Evolutionary conservation across 2,888 invertebrate genomes (phyloP), one percentile per base, ranked within the genome.

Genomic region (Stomorhina lunata): DNA sequence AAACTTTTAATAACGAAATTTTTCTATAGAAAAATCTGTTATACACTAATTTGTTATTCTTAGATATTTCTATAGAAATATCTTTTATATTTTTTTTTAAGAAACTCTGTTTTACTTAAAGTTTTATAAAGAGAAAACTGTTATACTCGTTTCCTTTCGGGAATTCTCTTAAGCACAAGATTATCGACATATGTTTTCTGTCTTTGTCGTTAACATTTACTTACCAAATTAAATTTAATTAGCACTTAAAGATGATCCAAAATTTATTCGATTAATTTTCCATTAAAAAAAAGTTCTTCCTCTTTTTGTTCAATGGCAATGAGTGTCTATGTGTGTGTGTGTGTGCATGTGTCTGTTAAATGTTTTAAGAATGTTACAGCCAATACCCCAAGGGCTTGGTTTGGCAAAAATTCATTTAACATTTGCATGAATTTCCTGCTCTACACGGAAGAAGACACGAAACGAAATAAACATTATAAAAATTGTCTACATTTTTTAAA

Each of bases 401-500:
- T 17, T 57, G 22, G 22, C 12, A 59, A n/a, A n/a, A n/a, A 68
- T 77, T 43, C 32, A 32, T 69, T 77, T 53, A 20, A 61, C 12
- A 48, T 66, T 79, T 66, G 37, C 72, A 79, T 73, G 68, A 40
- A 20, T 37, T 50, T 22, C n/a, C n/a, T n/a, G n/a, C 43, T 27
- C 63, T 15, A 63, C 37, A 20, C 34, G 65, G 43, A 66, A 68
- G 48, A 32, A 32, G 32, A 32, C 9, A 43, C n/a, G n/a, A 43
- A 6, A 76, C 17, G 50, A 77, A 61, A 59, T 53, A 59, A 40
- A 59, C 32, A 68, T 68, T 76, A 50, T 7, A 66, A 29, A 76
- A 59, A 65, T 66, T 66, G 65, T 71, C 76, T 71, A 45, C 43
- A 71, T 27, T 61, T 71, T 77, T 66, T 43, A 40, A 81, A 77